Percentiles rank a stretch among this genome's conserved stretches.
phyloP scores from a whole-genome alignment of 2,797 vertebrate species.

The Xiphorhynchus erythropygius region DNA sequence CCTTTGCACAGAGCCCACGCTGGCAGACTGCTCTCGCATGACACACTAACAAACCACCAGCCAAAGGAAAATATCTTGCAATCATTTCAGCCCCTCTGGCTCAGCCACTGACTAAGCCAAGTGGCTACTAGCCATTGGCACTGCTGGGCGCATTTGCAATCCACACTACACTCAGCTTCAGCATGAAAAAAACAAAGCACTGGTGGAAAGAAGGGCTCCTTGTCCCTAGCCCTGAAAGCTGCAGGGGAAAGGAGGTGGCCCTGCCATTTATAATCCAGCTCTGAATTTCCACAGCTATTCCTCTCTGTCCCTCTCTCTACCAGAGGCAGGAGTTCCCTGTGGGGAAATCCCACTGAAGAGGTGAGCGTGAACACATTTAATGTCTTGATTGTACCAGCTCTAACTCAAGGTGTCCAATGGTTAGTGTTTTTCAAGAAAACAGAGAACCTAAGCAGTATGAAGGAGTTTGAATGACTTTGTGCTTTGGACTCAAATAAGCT shows the following conservation, averaged over 20 bases:
- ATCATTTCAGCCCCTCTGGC: conserved; percentile 51
- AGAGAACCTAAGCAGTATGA: background rate
- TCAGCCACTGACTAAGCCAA: conserved; percentile 45
- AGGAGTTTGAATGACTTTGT: background rate
- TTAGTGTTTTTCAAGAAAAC: background rate
- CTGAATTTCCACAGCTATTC: conserved; percentile 17
- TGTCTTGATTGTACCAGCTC: background rate
- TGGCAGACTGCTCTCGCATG: conserved; percentile 21
- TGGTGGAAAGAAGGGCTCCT: background rate
- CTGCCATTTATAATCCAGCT: conserved; percentile 1
- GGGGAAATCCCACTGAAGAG: background rate
- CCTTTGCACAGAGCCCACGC: conserved; percentile 72
- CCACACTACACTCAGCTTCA: background rate
- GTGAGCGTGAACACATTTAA: background rate
- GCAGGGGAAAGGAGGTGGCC: background rate
- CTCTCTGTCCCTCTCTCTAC: background rate
- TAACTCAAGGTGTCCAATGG: background rate
- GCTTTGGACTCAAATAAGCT: background rate
- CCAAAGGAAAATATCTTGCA: conserved; percentile 57
- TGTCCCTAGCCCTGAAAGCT: background rate
- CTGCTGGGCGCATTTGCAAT: conserved; percentile 1
- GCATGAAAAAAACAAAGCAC: conserved; percentile 1
- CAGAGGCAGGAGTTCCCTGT: background rate
- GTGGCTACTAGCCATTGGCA: conserved; percentile 65
- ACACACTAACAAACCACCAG: conserved; percentile 28